Percentiles rank a stretch among this genome's conserved stretches.
Evolutionary conservation across 2,888 invertebrate species (phyloP).

Genomic region (Habrosyne pyritoides): DNA sequence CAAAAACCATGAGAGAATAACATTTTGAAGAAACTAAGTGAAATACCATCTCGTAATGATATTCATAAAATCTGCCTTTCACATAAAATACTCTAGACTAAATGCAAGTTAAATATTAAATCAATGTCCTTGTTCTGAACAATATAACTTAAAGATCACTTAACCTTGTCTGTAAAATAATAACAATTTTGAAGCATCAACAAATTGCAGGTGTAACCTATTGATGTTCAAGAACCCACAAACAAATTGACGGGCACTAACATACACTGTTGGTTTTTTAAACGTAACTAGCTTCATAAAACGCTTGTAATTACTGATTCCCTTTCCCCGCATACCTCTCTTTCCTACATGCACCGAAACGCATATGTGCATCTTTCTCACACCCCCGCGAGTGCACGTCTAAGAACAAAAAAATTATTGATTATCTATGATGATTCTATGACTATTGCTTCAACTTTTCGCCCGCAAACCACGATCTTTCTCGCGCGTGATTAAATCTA

Average conservation of each 20-base stretch:
- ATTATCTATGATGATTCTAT: too few relatives aligned
- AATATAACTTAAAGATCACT: background rate
- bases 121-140: background rate
- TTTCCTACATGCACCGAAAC: too few relatives aligned
- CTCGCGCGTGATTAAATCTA: too few relatives aligned
- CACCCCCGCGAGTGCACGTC: too few relatives aligned
- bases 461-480: too few relatives aligned
- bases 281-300: too few relatives aligned
- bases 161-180: background rate
- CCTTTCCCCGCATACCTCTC: too few relatives aligned
- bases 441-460: too few relatives aligned
- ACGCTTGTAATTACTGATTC: too few relatives aligned
- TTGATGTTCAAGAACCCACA: background rate
- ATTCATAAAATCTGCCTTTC: background rate
- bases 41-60: constrained; percentile 9
- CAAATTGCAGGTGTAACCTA: background rate
- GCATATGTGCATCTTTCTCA: too few relatives aligned
- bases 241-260: background rate
- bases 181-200: background rate
- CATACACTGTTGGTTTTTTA: too few relatives aligned
- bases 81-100: background rate
- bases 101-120: background rate
- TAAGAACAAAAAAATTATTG: too few relatives aligned
- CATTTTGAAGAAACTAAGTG: background rate
- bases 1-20: background rate